A percentile compares a stretch with the other conserved stretches of the same genome.
Evolutionary conservation across 2,888 invertebrate species (phyloP).

Genomic region (Latrodectus hesperus): DNA sequence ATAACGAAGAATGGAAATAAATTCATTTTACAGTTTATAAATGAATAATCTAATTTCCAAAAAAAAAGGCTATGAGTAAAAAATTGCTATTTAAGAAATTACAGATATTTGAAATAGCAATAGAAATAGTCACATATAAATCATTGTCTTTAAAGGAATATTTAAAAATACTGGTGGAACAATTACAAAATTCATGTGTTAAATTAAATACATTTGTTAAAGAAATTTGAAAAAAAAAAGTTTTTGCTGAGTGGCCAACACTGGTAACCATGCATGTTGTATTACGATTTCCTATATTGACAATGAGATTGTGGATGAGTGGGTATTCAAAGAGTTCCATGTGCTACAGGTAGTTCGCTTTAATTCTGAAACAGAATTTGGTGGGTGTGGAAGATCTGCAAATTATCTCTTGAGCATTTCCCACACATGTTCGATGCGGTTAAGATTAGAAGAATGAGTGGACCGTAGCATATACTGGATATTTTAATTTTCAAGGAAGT

Average conservation of each 20-base stretch:
- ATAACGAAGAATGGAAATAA: too few species aligned
- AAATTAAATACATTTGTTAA: too few species aligned
- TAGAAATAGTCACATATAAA: too few species aligned
- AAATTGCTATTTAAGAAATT: too few species aligned
- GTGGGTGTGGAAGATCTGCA: constrained; percentile 11
- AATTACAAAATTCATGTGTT: too few species aligned
- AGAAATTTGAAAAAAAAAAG: too few species aligned
- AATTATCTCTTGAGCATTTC: not conserved
- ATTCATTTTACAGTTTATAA: too few species aligned
- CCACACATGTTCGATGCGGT: not conserved
- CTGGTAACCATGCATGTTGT: constrained; percentile 14
- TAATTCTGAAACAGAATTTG: constrained; percentile 2
- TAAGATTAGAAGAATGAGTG: not conserved
- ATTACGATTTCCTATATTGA: constrained; percentile 1
- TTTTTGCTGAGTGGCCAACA: not conserved
- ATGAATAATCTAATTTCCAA: too few species aligned
- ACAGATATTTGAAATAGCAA: too few species aligned
- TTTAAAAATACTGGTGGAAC: too few species aligned
- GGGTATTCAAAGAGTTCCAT: not conserved
- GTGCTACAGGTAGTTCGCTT: not conserved
- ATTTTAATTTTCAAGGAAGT: not conserved
- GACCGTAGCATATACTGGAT: constrained; percentile 1
- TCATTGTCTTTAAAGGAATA: too few species aligned
- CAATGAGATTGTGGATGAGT: constrained; percentile 1
- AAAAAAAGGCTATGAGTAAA: too few species aligned